Conservation (phyloP, 30 jellyfish, hydroid and myxozoan genomes). For the Nemopilema nomurai region DNA sequence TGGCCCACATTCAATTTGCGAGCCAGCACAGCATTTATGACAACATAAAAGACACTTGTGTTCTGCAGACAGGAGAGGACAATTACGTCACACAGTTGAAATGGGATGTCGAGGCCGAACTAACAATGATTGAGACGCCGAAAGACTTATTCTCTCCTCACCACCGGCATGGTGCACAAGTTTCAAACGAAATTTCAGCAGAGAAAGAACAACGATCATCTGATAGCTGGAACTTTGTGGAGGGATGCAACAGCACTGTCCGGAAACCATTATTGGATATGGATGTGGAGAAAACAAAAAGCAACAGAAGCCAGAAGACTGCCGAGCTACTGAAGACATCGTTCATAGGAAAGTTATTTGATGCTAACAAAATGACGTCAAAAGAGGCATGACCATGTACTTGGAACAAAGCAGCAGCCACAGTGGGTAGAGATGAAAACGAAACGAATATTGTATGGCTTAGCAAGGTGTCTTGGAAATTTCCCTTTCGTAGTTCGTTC, state of each 20-base stretch:
- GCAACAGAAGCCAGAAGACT: neutral
- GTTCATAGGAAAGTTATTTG: conserved; percentile 19
- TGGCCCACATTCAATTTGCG: neutral
- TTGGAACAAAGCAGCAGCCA: no score
- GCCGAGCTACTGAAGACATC: conserved; percentile 27
- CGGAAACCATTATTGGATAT: neutral
- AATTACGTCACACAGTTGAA: no score
- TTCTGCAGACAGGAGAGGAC: no score
- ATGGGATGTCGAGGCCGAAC: neutral
- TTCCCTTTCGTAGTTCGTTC: no score
- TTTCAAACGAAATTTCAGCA: neutral
- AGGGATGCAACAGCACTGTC: neutral
- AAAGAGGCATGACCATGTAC: neutral
- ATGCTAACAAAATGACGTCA: conserved; percentile 8
- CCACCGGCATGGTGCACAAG: neutral
- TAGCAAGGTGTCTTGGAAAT: no score
- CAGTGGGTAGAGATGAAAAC: no score
- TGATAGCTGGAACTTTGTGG: neutral
- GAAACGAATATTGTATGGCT: no score
- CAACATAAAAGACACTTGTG: neutral
- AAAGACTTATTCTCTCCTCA: neutral
- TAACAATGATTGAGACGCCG: neutral
- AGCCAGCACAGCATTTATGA: neutral
- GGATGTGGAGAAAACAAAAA: neutral
- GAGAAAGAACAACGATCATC: neutral